Base-by-base conservation (phyloP, 2,888 invertebrate species). In the Leptopilina drosophilae region DNA sequence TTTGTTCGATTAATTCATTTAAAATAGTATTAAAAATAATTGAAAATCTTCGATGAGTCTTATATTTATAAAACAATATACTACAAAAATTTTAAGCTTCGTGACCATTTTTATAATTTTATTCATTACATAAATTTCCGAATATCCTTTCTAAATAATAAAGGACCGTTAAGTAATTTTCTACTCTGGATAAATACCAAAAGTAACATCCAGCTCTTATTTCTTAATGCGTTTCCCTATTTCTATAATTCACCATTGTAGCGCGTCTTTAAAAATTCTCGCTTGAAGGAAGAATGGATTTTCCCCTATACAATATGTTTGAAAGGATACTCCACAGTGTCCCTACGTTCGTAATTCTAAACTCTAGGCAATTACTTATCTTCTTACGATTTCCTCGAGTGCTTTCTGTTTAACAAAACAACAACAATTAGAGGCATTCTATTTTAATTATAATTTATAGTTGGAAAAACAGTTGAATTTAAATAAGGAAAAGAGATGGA, bases 331-430 rank as follows among this genome's bases (percentile, higher is more conserved):
- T 53, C n/a, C 8, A 49, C 53, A 20, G 49, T 69, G 69, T 73
- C 69, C 53, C 26, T 73, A 53, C 26, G 69, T 53, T 73, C 33
- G 26, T 73, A 73, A 73, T 56, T 73, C 53, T 33, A 56, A 12
- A 73, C 56, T 73, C 33, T 4, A n/a, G 26, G 14, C 69, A 53
- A n/a, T 73, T 73, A 73, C 69, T 73, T 73, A 53, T 73, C 26
- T 26, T 69, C 69, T 33, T 8, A 42, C 8, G 42, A 42, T 42
- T 42, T 42, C 8, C 42, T 8, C 42, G 8, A 42, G 42, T 42
- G 42, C 42, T 42, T 42, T 42, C 7, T 8, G 42, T 42, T 42
- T 42, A 42, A 42, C 42, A 42, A 42, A 42, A 42, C 42, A 42
- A 42, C 42, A 42, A 42, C 42, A 42, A 59, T 59, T n/a, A 59